A percentile compares a stretch with the other conserved stretches of the same genome.
These are phyloP conservation scores for Selenia dentaria DNA, from an alignment of 2,888 invertebrate genomes.

Conservation along the genomic window DNA sequence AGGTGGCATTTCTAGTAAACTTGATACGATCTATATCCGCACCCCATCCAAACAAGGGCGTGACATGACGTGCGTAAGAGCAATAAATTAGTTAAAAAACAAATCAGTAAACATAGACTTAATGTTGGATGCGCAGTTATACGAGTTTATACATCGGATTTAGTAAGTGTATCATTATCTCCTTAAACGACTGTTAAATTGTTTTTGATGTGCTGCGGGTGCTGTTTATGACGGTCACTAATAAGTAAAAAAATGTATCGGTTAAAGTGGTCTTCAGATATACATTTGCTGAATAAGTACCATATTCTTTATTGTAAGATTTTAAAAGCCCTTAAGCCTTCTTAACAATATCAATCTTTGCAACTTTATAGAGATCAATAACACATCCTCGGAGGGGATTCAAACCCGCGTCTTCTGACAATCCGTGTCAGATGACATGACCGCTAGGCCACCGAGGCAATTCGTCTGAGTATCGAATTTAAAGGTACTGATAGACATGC, in stretches of 20 bases:
- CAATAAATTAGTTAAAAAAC: slow-evolving; percentile 82
- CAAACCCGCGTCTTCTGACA: no score
- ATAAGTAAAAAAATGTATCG: neutral
- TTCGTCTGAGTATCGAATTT: no score
- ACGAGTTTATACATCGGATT: slow-evolving; percentile 25
- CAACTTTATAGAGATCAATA: no score
- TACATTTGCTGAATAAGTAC: no score
- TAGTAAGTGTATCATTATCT: slow-evolving; percentile 54
- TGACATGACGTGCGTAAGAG: slow-evolving; percentile 63
- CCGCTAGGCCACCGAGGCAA: no score
- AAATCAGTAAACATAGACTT: slow-evolving; percentile 73
- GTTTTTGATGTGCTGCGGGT: slow-evolving; percentile 43
- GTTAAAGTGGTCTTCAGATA: neutral
- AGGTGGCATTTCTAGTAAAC: slow-evolving; percentile 38
- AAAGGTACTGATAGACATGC: no score
- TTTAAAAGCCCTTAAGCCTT: no score
- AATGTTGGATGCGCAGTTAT: slow-evolving; percentile 67
- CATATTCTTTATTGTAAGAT: no score
- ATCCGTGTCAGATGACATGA: no score
- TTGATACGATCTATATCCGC: slow-evolving; percentile 16
- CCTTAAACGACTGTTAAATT: slow-evolving; percentile 61
- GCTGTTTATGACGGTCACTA: slow-evolving; percentile 24
- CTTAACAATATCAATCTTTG: no score
- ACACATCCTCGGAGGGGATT: no score
- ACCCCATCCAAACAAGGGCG: slow-evolving; percentile 53